These are phyloP conservation scores for Zosterops hypoxanthus DNA, from an alignment of 2,113 vertebrate genomes.

Conservation along the genomic window DNA sequence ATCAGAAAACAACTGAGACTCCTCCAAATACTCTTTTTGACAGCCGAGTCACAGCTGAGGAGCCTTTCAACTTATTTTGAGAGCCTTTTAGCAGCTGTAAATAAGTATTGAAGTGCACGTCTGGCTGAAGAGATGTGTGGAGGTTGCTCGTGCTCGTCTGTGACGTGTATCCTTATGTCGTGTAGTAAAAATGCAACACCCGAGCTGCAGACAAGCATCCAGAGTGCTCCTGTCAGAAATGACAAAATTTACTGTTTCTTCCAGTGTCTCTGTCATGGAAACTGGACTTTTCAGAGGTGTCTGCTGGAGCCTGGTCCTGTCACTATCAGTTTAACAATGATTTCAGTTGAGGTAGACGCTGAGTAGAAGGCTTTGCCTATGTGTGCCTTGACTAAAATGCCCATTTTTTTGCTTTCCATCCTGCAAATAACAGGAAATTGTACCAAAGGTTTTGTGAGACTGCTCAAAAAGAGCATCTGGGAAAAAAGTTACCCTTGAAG, in stretches of 20 bases:
- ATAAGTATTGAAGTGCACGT: neutral
- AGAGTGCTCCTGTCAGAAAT: neutral
- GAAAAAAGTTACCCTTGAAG: neutral
- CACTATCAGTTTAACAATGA: neutral
- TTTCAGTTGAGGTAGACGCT: neutral
- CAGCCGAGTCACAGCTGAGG: neutral
- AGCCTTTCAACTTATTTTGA: neutral
- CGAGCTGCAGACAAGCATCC: neutral
- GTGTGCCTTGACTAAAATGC: neutral
- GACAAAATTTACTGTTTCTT: neutral
- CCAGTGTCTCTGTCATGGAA: neutral
- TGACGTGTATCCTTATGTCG: neutral
- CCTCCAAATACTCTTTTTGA: slow-evolving; percentile 16
- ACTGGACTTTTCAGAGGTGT: neutral
- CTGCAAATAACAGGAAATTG: neutral
- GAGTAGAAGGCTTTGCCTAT: neutral
- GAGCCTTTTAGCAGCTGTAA: slow-evolving; percentile 1
- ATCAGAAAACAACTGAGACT: neutral
- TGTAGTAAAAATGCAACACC: neutral
- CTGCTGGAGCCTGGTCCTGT: neutral
- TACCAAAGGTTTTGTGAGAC: slow-evolving; percentile 5
- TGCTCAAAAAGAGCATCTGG: neutral
- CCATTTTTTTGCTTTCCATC: neutral
- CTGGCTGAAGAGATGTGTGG: neutral
- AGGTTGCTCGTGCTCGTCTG: neutral